These are phyloP conservation scores for Drosophila antonietae DNA, from an alignment of 2,888 invertebrate genomes.

Conservation along the genomic window DNA sequence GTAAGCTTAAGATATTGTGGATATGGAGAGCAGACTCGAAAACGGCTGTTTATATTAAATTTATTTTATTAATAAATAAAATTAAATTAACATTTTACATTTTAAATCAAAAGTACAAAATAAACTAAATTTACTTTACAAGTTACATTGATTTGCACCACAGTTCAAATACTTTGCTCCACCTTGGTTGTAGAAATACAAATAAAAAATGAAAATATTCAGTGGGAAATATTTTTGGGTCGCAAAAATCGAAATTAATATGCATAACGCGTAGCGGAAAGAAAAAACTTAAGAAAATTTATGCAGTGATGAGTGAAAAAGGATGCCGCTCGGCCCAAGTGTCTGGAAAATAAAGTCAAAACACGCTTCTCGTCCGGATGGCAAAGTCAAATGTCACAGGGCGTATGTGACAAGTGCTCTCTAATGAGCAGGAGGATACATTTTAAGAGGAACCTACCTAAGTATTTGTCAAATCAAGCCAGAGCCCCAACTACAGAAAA, in stretches of 20 bases:
- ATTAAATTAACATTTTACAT: too few relatives aligned
- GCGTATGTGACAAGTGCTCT: slow-evolving; percentile 73
- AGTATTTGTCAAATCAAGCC: slow-evolving; percentile 62
- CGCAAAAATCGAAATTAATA: slow-evolving; percentile 72
- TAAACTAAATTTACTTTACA: not conserved
- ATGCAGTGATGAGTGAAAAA: slow-evolving; percentile 82
- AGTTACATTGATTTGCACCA: not conserved
- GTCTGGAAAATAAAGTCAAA: slow-evolving; percentile 21
- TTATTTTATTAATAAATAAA: too few relatives aligned
- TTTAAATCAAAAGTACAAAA: not conserved
- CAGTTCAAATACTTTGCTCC: not conserved
- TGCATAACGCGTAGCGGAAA: slow-evolving; percentile 78
- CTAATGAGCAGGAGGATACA: slow-evolving; percentile 65
- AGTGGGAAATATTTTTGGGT: slow-evolving; percentile 8
- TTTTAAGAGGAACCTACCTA: slow-evolving; percentile 41
- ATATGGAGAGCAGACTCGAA: not conserved
- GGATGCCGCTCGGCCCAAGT: slow-evolving; percentile 65
- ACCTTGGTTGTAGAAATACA: slow-evolving; percentile 2
- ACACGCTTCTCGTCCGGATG: slow-evolving; percentile 45
- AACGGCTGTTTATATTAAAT: too few relatives aligned
- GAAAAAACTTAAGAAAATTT: slow-evolving; percentile 67
- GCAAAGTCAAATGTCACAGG: slow-evolving; percentile 54
- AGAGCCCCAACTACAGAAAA: not conserved
- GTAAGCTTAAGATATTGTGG: not conserved
- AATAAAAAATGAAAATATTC: slow-evolving; percentile 2